Evolutionary conservation across 2,113 vertebrate genomes (phyloP), one percentile per base, ranked within the genome.

Genomic region (Terrapene triunguis): DNA sequence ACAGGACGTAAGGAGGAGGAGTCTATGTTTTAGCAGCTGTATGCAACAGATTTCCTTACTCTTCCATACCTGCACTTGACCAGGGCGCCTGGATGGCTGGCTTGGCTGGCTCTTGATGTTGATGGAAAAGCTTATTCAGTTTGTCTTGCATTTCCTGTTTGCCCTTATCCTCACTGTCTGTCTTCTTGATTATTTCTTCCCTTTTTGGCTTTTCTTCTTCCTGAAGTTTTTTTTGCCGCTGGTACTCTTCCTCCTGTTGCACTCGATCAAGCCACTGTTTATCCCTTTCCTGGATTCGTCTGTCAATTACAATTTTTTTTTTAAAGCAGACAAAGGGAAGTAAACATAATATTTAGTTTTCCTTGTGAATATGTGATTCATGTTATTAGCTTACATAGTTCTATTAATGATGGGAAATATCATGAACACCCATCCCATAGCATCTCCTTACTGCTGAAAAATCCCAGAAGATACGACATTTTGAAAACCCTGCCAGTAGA

Each of bases 51-150:
- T 6, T 87, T 57, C 35, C 51, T 42, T 27, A 76, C 21, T 80
- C 57, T 48, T 72, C 82, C 35, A 48, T 98, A 98, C 99, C 99
- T 98, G 99, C 38, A 13, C 98, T 98, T 21, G 98, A 98, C 99
- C 99, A 99, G 42, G 99, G 98, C 3, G 98, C 96, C 29, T 98
- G 99, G 53, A 97, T 85, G 47, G 96, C 97, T 1, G 98, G 98
- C 89, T 98, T 99, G 35, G 27, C 17, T 2, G 96, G 96, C 4
- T 99, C 99, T 4, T 98, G 93, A 5, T 98, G 98, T 35, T 98
- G 99, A 65, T 98, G 98, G 96, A 99, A 99, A 95, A 99, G 98
- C 92, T 99, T 99, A 94, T 96, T 98, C 69, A 99, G 97, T 97
- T 99, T 99, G 53, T 99, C 99, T 78, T 99, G 99, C 82, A 98